Conservation (phyloP, 1,140 invertebrate species). For the Penaeus japonicus region DNA sequence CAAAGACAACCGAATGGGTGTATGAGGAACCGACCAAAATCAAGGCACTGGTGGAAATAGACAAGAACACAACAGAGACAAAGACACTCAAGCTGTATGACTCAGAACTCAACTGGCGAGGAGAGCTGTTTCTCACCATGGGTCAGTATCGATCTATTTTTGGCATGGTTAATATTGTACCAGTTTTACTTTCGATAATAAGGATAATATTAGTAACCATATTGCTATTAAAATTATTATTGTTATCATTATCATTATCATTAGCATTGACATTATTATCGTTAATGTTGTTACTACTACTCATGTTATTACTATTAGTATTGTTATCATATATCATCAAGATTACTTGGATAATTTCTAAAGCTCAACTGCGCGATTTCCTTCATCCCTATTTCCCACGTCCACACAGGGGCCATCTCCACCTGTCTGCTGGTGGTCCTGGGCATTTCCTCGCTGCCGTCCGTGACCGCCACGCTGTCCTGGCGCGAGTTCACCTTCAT, state of each 20-base stretch:
- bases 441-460: slow-evolving; percentile 60
- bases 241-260: too few species aligned
- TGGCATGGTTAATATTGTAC: not conserved
- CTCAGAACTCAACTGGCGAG: slow-evolving; percentile 58
- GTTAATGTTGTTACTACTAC: too few species aligned
- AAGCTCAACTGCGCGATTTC: too few species aligned
- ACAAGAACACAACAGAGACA: slow-evolving; percentile 24
- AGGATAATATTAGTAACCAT: too few species aligned
- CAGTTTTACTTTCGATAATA: too few species aligned
- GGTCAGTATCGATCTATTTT: slow-evolving; percentile 34
- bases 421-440: slow-evolving; percentile 57
- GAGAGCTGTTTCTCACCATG: slow-evolving; percentile 57
- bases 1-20: slow-evolving; percentile 53
- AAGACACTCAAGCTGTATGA: slow-evolving; percentile 35
- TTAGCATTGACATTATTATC: too few species aligned
- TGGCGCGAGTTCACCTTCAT: slow-evolving; percentile 61
- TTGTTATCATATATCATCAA: too few species aligned
- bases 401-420: slow-evolving; percentile 45
- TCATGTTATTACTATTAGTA: too few species aligned
- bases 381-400: not conserved
- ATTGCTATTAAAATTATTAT: too few species aligned
- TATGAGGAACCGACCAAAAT: slow-evolving; percentile 54
- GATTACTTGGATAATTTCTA: too few species aligned
- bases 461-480: slow-evolving; percentile 58
- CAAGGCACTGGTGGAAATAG: slow-evolving; percentile 23